phyloP scores from a whole-genome alignment of 2,797 vertebrate species.

The Sphaeramia orbicularis region DNA sequence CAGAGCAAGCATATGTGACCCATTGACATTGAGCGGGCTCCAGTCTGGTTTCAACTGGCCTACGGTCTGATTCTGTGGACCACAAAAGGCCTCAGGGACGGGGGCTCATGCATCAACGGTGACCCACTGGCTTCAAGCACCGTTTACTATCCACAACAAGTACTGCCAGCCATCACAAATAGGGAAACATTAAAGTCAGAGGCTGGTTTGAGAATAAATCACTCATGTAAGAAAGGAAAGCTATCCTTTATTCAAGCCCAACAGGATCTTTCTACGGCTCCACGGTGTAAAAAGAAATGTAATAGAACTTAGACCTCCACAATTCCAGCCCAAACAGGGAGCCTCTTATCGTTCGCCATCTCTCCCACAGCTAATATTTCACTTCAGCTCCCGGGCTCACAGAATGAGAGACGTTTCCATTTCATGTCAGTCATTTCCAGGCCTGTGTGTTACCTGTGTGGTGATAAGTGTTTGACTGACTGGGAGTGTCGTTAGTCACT shows the following conservation, averaged over 20 bases:
- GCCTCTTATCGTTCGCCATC: constrained; percentile 77
- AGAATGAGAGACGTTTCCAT: constrained; percentile 86
- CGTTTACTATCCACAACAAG: constrained; percentile 26
- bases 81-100: constrained; percentile 43
- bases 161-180: constrained; percentile 14
- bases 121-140: constrained; percentile 40
- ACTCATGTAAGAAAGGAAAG: neutral
- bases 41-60: constrained; percentile 54
- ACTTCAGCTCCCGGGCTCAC: constrained; percentile 73
- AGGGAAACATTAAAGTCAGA: constrained; percentile 21
- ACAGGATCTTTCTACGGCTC: constrained; percentile 28
- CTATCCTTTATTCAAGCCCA: constrained; percentile 30
- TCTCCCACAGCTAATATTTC: constrained; percentile 82
- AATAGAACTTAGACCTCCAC: constrained; percentile 74
- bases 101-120: constrained; percentile 36
- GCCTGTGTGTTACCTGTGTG: constrained; percentile 83
- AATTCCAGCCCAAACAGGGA: constrained; percentile 72
- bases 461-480: constrained; percentile 87
- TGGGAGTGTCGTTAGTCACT: constrained; percentile 85
- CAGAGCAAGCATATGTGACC: constrained; percentile 71
- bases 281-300: constrained; percentile 62
- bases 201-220: neutral
- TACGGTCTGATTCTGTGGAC: constrained; percentile 50
- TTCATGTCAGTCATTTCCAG: constrained; percentile 84
- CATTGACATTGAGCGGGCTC: constrained; percentile 66